These are phyloP conservation scores for Babyrousa celebensis DNA, from an alignment of 2,797 vertebrate genomes.

Conservation along the genomic window DNA sequence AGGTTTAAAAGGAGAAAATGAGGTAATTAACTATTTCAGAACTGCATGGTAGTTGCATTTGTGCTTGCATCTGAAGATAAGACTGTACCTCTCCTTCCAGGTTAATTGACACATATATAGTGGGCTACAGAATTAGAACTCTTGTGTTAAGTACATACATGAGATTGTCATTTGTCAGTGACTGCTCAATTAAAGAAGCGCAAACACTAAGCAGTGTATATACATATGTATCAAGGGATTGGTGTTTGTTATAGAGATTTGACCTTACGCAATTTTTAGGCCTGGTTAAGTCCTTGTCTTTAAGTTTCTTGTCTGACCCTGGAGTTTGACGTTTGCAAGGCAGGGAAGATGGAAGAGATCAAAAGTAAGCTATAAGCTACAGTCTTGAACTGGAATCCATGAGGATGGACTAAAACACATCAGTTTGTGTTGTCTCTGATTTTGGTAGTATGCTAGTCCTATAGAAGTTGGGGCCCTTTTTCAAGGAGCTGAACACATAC, in stretches of 20 bases:
- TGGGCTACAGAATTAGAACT: neutral
- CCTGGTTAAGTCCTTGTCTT: slow-evolving; percentile 26
- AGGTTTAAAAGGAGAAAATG: slow-evolving; percentile 42
- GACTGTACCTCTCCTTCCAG: neutral
- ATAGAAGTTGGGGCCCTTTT: neutral
- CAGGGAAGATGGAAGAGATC: neutral
- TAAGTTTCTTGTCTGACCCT: neutral
- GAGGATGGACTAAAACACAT: neutral
- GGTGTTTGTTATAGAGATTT: slow-evolving; percentile 19
- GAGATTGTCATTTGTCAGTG: neutral
- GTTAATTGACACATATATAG: neutral
- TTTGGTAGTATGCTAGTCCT: neutral
- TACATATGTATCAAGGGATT: neutral
- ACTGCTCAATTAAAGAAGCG: slow-evolving; percentile 23
- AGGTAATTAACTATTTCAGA: neutral
- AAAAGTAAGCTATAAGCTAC: neutral
- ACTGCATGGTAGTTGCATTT: neutral
- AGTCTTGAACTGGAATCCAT: neutral
- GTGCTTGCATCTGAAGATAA: slow-evolving; percentile 34
- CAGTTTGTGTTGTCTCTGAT: neutral
- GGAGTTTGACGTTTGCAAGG: neutral
- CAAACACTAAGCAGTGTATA: neutral
- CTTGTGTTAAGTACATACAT: neutral
- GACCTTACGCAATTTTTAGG: neutral
- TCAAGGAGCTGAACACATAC: neutral